A percentile compares a stretch with the other conserved stretches of the same genome.
Conservation (phyloP, 2,888 invertebrate species). For the Tethea ocularis region DNA sequence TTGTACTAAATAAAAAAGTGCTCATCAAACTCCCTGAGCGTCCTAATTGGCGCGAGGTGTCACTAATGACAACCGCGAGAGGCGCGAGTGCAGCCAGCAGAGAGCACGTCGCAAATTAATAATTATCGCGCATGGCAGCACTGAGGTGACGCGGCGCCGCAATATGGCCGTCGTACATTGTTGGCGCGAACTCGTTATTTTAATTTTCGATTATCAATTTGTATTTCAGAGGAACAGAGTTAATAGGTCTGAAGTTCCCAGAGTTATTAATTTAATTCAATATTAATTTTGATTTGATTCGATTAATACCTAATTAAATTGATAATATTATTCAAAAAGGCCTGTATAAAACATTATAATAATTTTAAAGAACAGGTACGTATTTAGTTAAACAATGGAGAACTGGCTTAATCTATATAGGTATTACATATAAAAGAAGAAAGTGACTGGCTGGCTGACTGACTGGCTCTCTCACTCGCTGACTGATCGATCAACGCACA, state of each 20-base stretch:
- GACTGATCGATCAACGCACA: too few species aligned
- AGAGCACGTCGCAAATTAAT: slow-evolving; percentile 74
- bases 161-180: slow-evolving; percentile 77
- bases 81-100: slow-evolving; percentile 45
- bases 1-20: slow-evolving; percentile 79
- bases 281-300: not conserved
- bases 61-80: slow-evolving; percentile 71
- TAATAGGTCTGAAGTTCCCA: slow-evolving; percentile 19
- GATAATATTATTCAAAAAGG: too few species aligned
- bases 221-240: slow-evolving; percentile 28
- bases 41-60: slow-evolving; percentile 82
- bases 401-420: too few species aligned
- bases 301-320: too few species aligned
- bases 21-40: slow-evolving; percentile 76
- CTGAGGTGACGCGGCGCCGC: slow-evolving; percentile 59
- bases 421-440: too few species aligned
- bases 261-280: not conserved
- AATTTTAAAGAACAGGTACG: too few species aligned
- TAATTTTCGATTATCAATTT: slow-evolving; percentile 59
- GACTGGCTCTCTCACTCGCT: too few species aligned
- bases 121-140: slow-evolving; percentile 82
- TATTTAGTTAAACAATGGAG: too few species aligned
- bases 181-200: slow-evolving; percentile 59
- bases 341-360: too few species aligned
- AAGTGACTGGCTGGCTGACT: too few species aligned